A percentile compares a stretch with the other conserved stretches of the same genome.
Evolutionary conservation across 2,113 vertebrate species (phyloP).

Genomic region (Lagopus leucura): DNA sequence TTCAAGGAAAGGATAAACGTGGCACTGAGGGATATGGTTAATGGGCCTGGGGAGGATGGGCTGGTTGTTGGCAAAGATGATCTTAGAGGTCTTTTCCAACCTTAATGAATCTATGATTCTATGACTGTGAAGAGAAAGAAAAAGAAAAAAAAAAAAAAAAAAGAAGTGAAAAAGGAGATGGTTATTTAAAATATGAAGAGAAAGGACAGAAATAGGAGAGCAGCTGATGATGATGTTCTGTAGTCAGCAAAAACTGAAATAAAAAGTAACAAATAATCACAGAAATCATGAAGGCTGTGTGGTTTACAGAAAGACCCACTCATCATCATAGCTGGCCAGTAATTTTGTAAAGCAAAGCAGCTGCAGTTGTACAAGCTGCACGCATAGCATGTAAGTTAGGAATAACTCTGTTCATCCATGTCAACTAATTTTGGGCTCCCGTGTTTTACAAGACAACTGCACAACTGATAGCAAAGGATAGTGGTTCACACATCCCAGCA

Average conservation of each 20-base stretch:
- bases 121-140: background rate
- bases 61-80: no score
- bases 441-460: background rate
- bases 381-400: background rate
- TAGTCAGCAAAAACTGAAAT: background rate
- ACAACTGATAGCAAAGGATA: background rate
- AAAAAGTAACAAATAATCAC: background rate
- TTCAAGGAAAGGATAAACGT: no score
- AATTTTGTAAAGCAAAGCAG: background rate
- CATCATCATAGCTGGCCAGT: background rate
- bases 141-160: no score
- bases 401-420: background rate
- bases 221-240: background rate
- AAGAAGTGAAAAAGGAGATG: no score
- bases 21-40: no score
- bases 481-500: background rate
- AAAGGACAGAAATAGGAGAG: background rate
- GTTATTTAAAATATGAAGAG: conserved; percentile 6
- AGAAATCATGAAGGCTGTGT: background rate
- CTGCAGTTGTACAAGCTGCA: background rate
- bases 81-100: no score
- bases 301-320: background rate
- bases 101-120: no score
- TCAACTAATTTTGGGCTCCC: background rate
- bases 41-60: no score